A percentile compares a stretch with the other conserved stretches of the same genome.
Conservation (phyloP, 2,888 invertebrate species). For the Ichneumon xanthorius region DNA sequence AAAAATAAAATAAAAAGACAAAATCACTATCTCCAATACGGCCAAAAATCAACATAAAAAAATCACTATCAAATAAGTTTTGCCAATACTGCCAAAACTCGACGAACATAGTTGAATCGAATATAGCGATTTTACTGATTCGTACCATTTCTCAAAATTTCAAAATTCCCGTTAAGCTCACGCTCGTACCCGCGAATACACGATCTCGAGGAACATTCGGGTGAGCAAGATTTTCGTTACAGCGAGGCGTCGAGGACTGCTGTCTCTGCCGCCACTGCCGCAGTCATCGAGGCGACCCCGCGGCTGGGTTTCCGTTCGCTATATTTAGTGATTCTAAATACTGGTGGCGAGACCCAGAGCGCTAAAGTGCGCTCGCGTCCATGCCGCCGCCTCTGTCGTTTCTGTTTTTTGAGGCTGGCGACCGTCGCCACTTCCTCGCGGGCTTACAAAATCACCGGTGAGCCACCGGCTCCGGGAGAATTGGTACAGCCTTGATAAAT, state of each 20-base stretch:
- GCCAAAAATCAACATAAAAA: neutral
- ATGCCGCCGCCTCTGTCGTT: constrained; percentile 40
- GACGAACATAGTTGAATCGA: neutral
- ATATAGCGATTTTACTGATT: neutral
- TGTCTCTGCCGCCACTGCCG: constrained; percentile 55
- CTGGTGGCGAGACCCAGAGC: constrained; percentile 75
- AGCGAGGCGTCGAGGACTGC: constrained; percentile 56
- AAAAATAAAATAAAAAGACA: neutral
- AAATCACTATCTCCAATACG: neutral
- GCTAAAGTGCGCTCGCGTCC: constrained; percentile 65
- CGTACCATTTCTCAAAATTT: constrained; percentile 3
- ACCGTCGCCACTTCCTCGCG: constrained; percentile 3
- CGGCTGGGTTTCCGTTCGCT: constrained; percentile 80
- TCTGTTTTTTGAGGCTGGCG: constrained; percentile 49
- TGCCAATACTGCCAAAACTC: neutral
- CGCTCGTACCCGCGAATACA: constrained; percentile 16
- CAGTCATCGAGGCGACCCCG: constrained; percentile 65
- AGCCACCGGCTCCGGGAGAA: constrained; percentile 11
- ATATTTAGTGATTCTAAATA: constrained; percentile 83
- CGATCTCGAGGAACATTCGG: constrained; percentile 9
- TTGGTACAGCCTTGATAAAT: constrained; percentile 13
- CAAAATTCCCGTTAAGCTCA: neutral
- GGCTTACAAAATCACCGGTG: constrained; percentile 2
- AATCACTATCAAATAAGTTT: neutral
- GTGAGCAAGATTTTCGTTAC: constrained; percentile 24